Evolutionary conservation across 2,888 invertebrate genomes (phyloP).

Genomic region (Noctua fimbriata): DNA sequence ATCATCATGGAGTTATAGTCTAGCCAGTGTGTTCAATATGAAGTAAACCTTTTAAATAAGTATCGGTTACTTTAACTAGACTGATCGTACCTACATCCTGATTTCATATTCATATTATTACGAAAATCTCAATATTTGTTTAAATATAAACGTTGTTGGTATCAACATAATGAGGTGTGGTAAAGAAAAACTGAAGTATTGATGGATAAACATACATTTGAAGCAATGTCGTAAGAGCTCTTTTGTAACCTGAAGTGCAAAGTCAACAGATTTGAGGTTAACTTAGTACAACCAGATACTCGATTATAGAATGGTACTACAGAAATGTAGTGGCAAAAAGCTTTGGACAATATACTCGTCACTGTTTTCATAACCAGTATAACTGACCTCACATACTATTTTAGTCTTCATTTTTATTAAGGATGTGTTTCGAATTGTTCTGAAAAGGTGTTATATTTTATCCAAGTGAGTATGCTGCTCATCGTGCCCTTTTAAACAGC

Average conservation of each 20-base stretch:
- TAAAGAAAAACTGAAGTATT: constrained; percentile 13
- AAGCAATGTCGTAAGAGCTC: constrained; percentile 23
- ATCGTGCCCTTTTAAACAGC: not conserved
- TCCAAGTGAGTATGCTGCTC: not conserved
- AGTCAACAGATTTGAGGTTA: constrained; percentile 22
- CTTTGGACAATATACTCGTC: not conserved
- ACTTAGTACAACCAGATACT: not conserved
- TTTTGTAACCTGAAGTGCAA: constrained; percentile 11
- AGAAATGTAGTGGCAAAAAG: not conserved
- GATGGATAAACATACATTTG: constrained; percentile 3
- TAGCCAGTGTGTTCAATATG: constrained; percentile 1
- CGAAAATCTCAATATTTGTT: not conserved
- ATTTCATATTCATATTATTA: not conserved
- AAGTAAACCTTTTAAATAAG: constrained; percentile 14
- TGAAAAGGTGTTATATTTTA: not conserved
- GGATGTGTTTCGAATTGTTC: not conserved
- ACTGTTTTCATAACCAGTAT: not conserved
- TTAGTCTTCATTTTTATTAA: not conserved
- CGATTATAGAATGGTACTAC: constrained; percentile 8
- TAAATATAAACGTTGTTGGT: not conserved
- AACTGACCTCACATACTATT: not conserved
- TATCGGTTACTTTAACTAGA: not conserved
- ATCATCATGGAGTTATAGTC: not conserved
- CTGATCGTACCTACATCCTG: not conserved
- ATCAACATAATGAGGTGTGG: not conserved